A percentile compares a stretch with the other conserved stretches of the same genome.
Evolutionary conservation across 2,113 vertebrate species (phyloP).

Genomic region (Nannospalax galili): DNA sequence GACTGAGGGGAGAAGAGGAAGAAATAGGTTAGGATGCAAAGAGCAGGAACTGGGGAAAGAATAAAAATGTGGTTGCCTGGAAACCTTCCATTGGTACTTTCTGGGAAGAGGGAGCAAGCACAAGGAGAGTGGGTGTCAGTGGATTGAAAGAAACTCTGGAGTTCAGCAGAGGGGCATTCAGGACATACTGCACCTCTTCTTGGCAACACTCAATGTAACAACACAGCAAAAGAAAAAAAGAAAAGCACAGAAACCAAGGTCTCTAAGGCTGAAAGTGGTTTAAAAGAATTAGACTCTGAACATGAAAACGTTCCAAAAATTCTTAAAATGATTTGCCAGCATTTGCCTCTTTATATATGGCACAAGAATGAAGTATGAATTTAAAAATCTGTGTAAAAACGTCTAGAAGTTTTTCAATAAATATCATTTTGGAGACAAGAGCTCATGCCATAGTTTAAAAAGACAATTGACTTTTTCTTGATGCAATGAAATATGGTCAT

Average conservation of each 20-base stretch:
- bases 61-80: constrained; percentile 20
- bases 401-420: constrained; percentile 39
- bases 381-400: constrained; percentile 25
- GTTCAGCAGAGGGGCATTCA: constrained; percentile 42
- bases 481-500: background rate
- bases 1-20: background rate
- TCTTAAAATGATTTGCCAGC: background rate
- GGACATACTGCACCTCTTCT: constrained; percentile 16
- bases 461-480: background rate
- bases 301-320: background rate
- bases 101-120: constrained; percentile 18
- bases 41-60: constrained; percentile 5
- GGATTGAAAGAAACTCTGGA: constrained; percentile 57
- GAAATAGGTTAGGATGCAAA: background rate
- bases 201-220: background rate
- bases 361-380: background rate
- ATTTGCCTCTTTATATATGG: background rate
- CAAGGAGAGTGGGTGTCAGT: constrained; percentile 38
- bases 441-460: constrained; percentile 8
- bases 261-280: background rate
- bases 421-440: constrained; percentile 40
- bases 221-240: background rate
- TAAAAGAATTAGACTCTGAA: background rate
- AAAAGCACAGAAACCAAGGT: background rate
- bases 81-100: constrained; percentile 39